phyloP scores from a whole-genome alignment of 2,113 vertebrate species.

The Machaerirhynchus nigripectus region DNA sequence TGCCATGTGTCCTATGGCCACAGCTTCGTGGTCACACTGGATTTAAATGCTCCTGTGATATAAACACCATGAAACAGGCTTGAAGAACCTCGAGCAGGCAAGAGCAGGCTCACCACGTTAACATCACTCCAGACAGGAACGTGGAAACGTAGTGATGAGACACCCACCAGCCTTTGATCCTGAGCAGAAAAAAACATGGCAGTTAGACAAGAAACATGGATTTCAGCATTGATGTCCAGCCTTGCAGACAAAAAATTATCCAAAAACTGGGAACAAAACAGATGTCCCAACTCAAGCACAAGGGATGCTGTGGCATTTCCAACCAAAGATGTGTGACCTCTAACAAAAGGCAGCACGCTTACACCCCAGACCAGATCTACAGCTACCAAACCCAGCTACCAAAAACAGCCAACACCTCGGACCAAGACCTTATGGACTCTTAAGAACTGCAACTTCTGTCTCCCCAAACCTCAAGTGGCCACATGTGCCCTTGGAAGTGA shows the following conservation, averaged over 20 bases:
- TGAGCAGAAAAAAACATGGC: background rate
- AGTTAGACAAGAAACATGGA: background rate
- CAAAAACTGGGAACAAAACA: background rate
- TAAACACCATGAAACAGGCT: background rate
- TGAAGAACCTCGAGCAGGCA: background rate
- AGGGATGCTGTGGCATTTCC: background rate
- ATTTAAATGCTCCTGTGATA: background rate
- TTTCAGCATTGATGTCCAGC: background rate
- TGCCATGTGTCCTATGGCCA: background rate
- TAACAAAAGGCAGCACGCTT: background rate
- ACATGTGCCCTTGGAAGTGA: background rate
- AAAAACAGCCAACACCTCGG: background rate
- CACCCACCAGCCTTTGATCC: conserved; percentile 99
- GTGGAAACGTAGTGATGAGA: conserved; percentile 97
- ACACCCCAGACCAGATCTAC: background rate
- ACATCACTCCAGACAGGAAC: conserved; percentile 95
- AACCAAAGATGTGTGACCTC: background rate
- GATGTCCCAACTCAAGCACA: background rate
- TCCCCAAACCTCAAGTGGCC: background rate
- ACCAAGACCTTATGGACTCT: background rate
- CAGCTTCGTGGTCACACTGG: background rate
- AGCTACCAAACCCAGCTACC: background rate
- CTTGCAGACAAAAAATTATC: background rate
- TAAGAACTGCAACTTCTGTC: background rate
- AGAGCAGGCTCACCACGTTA: conserved; percentile 87